phyloP scores from a whole-genome alignment of 2,888 invertebrate species.

The Diplazon laetatorius region DNA sequence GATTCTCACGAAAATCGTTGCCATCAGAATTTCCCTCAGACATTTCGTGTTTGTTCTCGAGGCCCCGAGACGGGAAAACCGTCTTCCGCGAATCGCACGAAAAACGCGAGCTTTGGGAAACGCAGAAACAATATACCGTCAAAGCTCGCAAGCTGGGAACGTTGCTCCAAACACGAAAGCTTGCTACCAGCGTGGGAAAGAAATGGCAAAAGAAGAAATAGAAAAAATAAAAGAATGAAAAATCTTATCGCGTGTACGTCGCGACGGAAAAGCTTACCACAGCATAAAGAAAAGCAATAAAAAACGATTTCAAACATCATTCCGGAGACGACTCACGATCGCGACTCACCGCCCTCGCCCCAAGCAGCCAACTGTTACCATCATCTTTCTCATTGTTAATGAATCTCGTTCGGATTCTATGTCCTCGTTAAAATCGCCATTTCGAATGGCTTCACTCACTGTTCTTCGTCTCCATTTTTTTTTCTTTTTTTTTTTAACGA shows the following conservation, averaged over 20 bases:
- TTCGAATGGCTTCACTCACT: not conserved
- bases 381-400: slow-evolving; percentile 3
- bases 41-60: too few relatives aligned
- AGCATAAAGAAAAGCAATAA: not conserved
- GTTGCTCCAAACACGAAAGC: not conserved
- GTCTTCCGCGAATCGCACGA: not conserved
- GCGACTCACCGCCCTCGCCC: not conserved
- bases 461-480: not conserved
- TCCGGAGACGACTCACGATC: too few relatives aligned
- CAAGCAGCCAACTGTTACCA: not conserved
- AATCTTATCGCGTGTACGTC: slow-evolving; percentile 24
- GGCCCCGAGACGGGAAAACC: too few relatives aligned
- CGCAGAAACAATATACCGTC: slow-evolving; percentile 33
- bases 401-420: not conserved
- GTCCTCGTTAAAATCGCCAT: not conserved
- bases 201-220: too few relatives aligned
- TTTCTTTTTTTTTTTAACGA: slow-evolving; percentile 5
- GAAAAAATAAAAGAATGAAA: too few relatives aligned
- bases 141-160: not conserved
- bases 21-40: too few relatives aligned
- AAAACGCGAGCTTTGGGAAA: not conserved
- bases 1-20: too few relatives aligned
- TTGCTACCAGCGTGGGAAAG: too few relatives aligned
- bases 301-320: slow-evolving; percentile 26
- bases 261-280: not conserved